A percentile compares a stretch with the other conserved stretches of the same genome.
Evolutionary conservation across 1,140 invertebrate genomes (phyloP).

Genomic region (Drusus annulatus): DNA sequence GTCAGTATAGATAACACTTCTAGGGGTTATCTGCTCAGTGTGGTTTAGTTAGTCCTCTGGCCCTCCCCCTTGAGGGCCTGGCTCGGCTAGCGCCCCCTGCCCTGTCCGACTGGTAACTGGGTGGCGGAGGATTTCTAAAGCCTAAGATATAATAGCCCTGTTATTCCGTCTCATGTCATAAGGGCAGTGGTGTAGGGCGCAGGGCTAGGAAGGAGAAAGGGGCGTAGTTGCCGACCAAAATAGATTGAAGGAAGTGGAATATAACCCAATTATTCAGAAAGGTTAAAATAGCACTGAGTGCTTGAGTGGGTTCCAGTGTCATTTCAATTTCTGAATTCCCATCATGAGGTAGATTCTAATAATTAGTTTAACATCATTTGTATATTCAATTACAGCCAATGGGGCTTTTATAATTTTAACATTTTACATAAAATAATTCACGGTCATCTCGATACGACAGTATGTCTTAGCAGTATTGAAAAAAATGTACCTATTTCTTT

Average conservation of each 20-base stretch:
- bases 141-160: constrained; percentile 35
- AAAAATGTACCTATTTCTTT: too few species aligned
- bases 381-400: too few species aligned
- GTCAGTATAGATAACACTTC: too few species aligned
- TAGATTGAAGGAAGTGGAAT: not conserved
- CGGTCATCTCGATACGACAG: too few species aligned
- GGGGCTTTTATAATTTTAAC: too few species aligned
- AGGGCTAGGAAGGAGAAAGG: not conserved
- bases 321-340: too few species aligned
- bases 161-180: constrained; percentile 27
- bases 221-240: not conserved
- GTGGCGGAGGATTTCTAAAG: not conserved
- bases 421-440: too few species aligned
- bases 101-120: not conserved
- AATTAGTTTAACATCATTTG: too few species aligned
- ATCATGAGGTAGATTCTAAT: too few species aligned
- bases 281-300: not conserved
- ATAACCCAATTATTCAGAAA: not conserved
- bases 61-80: too few species aligned
- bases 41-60: not conserved
- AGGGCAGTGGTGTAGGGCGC: not conserved
- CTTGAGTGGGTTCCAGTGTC: too few species aligned
- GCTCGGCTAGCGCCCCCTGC: not conserved
- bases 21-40: not conserved
- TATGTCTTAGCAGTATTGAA: too few species aligned